Evolutionary conservation across 2,113 vertebrate species (phyloP), one percentile per base, ranked within the genome.

Genomic region (Prionailurus viverrinus): DNA sequence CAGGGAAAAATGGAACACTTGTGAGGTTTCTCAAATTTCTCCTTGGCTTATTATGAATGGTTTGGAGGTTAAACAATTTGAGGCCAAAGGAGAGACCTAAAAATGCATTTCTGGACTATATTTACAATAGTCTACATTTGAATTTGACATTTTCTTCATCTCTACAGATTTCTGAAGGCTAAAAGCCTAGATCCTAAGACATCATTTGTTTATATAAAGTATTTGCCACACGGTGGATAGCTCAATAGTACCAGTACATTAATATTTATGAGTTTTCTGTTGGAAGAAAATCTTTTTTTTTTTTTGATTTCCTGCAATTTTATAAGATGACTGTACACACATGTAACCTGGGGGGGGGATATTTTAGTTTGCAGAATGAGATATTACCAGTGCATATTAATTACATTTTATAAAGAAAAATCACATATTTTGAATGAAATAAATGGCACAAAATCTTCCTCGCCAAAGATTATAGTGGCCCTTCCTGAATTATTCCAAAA

Each of bases 391-490:
- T 48, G 58, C 45, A 53, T 41, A 36, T 36, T 71, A 55, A 63
- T 69, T 25, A 91, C 68, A 27, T 83, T 65, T 65, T 55, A 11
- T 45, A 98, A 97, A 98, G 92, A 97, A 98, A 96, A 97, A 96
- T 97, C 95, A 97, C 82, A 97, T 98, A 88, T 98, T 98, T 97
- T 83, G 95, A 98, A 97, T 79, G 97, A 98, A 98, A 97, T 97
- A 98, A 85, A 96, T 97, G 95, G 90, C 97, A 97, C 94, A 98
- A 98, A 98, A 98, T 94, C 51, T 48, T 95, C 89, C 83, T 93
- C 41, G 18, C 84, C 85, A 97, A 98, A 98, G 98, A 97, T 98
- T 98, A 98, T 89, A 98, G 88, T 79, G 96, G 29, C 96, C 97
- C 85, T 98, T 98, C 97, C 88, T 91, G 5, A 96, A 69, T 91